Base-by-base conservation (phyloP, 1,140 invertebrate species). In the Penaeus indicus region DNA sequence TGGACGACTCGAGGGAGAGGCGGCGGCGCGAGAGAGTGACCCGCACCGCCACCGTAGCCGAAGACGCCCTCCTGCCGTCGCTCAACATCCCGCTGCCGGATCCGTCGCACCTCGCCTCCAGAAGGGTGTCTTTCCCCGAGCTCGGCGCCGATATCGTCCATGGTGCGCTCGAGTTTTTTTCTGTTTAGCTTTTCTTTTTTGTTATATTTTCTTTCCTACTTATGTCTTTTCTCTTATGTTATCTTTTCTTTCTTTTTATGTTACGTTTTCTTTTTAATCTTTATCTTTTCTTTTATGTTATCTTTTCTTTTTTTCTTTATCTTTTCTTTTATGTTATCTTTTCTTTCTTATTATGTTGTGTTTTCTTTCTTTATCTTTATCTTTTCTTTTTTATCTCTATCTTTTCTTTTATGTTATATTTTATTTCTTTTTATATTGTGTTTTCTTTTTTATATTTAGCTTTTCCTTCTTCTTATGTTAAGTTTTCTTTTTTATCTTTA, bases 41-140 rank as follows among this genome's bases (percentile, higher is more conserved):
- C 22, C 82, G 84, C n/a, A 86, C 86, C 62, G 61, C 85, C 5
- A 63, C 54, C 60, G 85, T 84, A 62, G 75, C 84, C 62, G 80
- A 89, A 25, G 83, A 89, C 25, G 61, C 84, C 19, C 84, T 85
- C 32, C 42, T 86, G 80, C 80, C 86, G 54, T 75, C 47, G 61
- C 61, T 88, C 22, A 64, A 69, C 62, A 75, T 82, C 69, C 84
- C 78, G 64, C 78, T 91, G 67, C 89, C 93, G 3, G 94, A 94
- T 27, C 93, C 92, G 22, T 91, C 92, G 67, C 82, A 92, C 32
- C 91, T 91, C 1, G 91, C 91, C 63, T 90, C 89, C 22, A 91
- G 93, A 93, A 94, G 91, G 54, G 95, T 95, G 62, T 95, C 95
- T 38, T 96, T 96, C 93, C 96, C 96, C 4, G 96, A 96, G 92